Conservation (phyloP, 2,888 invertebrate genomes). For the Ypsolopha scabrella region DNA sequence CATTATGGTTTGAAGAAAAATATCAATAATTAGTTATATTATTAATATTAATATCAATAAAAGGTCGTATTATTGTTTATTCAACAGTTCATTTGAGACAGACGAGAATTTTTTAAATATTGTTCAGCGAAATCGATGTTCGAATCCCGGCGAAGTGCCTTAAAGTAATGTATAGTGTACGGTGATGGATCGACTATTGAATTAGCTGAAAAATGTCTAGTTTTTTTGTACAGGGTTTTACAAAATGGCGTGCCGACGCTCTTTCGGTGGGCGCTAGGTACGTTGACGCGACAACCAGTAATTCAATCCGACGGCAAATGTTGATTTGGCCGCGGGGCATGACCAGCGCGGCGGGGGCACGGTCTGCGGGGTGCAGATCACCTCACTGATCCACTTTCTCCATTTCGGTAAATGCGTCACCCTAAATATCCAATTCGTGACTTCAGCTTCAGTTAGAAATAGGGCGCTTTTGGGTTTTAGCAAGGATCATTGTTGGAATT, state of each 20-base stretch:
- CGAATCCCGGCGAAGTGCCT: background rate
- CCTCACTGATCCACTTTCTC: constrained; percentile 39
- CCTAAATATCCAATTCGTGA: background rate
- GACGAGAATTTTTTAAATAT: too few relatives aligned
- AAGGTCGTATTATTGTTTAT: too few relatives aligned
- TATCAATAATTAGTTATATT: too few relatives aligned
- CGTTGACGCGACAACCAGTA: constrained; percentile 52
- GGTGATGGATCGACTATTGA: constrained; percentile 39
- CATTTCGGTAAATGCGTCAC: constrained; percentile 8
- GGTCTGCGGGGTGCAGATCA: constrained; percentile 10
- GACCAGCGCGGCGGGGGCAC: constrained; percentile 18
- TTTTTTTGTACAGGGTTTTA: constrained; percentile 26
- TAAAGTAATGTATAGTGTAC: constrained; percentile 11
- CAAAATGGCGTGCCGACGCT: constrained; percentile 49
- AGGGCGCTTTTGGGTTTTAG: too few relatives aligned
- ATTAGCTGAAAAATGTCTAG: constrained; percentile 50
- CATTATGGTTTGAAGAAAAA: too few relatives aligned
- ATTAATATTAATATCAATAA: too few relatives aligned
- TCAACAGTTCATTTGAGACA: too few relatives aligned
- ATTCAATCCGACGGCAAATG: constrained; percentile 64
- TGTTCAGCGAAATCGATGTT: background rate
- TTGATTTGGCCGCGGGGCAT: constrained; percentile 56
- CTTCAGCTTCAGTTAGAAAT: too few relatives aligned
- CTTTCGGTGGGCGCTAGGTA: constrained; percentile 44
- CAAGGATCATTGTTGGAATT: too few relatives aligned